Conservation (phyloP, 2,888 invertebrate genomes). For the Seladonia tumulorum region DNA sequence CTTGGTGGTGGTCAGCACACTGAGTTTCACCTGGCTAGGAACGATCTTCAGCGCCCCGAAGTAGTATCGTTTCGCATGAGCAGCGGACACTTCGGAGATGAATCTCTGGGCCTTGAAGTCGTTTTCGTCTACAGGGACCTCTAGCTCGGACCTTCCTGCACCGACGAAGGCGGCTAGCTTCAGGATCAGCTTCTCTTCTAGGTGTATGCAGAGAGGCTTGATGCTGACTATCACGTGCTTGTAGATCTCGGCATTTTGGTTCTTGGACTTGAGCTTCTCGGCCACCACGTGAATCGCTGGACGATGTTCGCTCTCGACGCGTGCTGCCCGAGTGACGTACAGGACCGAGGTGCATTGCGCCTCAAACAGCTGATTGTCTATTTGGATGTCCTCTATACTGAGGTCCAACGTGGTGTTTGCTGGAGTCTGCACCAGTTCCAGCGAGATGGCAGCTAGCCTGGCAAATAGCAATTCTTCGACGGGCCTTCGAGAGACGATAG, state of each 20-base stretch:
- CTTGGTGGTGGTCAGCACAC: slow-evolving; percentile 95
- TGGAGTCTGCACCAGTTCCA: slow-evolving; percentile 87
- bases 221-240: slow-evolving; percentile 93
- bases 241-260: slow-evolving; percentile 93
- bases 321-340: slow-evolving; percentile 88
- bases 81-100: slow-evolving; percentile 91
- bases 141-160: slow-evolving; percentile 86
- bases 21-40: slow-evolving; percentile 93
- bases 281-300: slow-evolving; percentile 93
- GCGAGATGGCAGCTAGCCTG: slow-evolving; percentile 87
- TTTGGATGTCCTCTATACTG: slow-evolving; percentile 92
- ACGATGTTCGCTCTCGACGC: slow-evolving; percentile 85
- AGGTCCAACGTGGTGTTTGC: slow-evolving; percentile 88
- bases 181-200: slow-evolving; percentile 94
- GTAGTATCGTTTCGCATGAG: slow-evolving; percentile 93
- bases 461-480: slow-evolving; percentile 93
- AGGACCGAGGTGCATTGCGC: slow-evolving; percentile 94
- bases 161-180: slow-evolving; percentile 89
- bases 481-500: slow-evolving; percentile 90
- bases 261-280: slow-evolving; percentile 89
- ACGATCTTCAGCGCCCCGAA: slow-evolving; percentile 93
- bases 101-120: slow-evolving; percentile 93
- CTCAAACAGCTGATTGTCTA: slow-evolving; percentile 90
- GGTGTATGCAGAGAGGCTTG: slow-evolving; percentile 92
- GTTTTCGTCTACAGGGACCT: slow-evolving; percentile 89